Conservation (phyloP, 2,113 vertebrate species). For the Paramisgurnus dabryanus region DNA sequence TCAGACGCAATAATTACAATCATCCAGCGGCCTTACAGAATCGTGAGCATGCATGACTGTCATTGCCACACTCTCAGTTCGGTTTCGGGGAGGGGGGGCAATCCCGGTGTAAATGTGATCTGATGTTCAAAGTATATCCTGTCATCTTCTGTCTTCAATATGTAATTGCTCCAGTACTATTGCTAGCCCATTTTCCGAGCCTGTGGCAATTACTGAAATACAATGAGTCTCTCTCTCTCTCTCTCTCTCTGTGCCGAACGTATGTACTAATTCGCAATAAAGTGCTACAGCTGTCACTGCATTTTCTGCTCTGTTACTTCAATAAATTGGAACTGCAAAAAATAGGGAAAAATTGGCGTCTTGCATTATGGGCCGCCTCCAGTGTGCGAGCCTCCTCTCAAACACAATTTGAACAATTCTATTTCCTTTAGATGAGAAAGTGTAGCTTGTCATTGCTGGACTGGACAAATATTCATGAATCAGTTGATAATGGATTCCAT, state of each 20-base stretch:
- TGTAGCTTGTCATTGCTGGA: constrained; percentile 85
- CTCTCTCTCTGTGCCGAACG: constrained; percentile 78
- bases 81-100: constrained; percentile 39
- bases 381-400: constrained; percentile 83
- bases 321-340: constrained; percentile 96
- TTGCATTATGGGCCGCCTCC: constrained; percentile 86
- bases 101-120: constrained; percentile 74
- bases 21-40: constrained; percentile 12
- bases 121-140: constrained; percentile 85
- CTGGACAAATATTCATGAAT: constrained; percentile 87
- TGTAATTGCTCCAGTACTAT: constrained; percentile 90
- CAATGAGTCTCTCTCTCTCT: constrained; percentile 82
- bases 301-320: constrained; percentile 99
- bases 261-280: constrained; percentile 99
- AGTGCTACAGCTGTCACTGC: constrained; percentile 99
- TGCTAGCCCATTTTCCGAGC: constrained; percentile 86
- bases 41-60: constrained; percentile 17
- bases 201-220: constrained; percentile 95
- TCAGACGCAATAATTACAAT: constrained; percentile 42
- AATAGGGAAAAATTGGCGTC: constrained; percentile 82
- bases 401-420: constrained; percentile 85
- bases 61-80: constrained; percentile 35
- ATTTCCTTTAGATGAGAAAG: constrained; percentile 85
- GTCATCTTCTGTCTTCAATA: constrained; percentile 85
- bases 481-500: constrained; percentile 70